Evolutionary conservation across 2,113 vertebrate genomes (phyloP).

Genomic region (Rattus rattus): DNA sequence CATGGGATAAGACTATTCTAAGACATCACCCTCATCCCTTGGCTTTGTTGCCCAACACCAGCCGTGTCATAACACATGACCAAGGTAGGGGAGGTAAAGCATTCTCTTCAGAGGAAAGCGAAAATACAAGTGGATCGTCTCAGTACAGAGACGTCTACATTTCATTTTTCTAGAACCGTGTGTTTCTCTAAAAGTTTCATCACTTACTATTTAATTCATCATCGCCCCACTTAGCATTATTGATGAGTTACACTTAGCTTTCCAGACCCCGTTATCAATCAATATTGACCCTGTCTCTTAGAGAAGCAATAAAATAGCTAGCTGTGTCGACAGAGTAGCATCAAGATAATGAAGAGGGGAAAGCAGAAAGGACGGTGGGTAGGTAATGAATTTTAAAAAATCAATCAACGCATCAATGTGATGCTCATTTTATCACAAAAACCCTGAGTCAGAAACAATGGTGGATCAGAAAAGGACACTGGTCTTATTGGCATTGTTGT

Average conservation of each 20-base stretch:
- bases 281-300: constrained; percentile 87
- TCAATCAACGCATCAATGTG: constrained; percentile 87
- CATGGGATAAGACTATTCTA: not conserved
- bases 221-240: constrained; percentile 7
- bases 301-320: constrained; percentile 85
- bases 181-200: constrained; percentile 3
- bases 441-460: constrained; percentile 86
- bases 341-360: constrained; percentile 84
- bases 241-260: constrained; percentile 65
- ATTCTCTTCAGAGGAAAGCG: not conserved
- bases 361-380: constrained; percentile 83
- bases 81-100: no score
- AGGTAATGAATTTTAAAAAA: constrained; percentile 85
- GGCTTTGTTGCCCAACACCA: not conserved
- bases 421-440: constrained; percentile 89
- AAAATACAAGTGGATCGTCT: not conserved
- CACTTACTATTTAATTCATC: constrained; percentile 1
- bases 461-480: constrained; percentile 86
- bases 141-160: not conserved
- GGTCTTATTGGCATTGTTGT: constrained; percentile 87
- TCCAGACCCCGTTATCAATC: constrained; percentile 79
- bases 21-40: not conserved
- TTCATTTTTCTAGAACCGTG: not conserved
- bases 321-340: constrained; percentile 81
- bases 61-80: not conserved